Percentiles rank a stretch among this genome's conserved stretches.
phyloP scores from a whole-genome alignment of 2,113 vertebrate genomes.

The Mystacornis crossleyi region DNA sequence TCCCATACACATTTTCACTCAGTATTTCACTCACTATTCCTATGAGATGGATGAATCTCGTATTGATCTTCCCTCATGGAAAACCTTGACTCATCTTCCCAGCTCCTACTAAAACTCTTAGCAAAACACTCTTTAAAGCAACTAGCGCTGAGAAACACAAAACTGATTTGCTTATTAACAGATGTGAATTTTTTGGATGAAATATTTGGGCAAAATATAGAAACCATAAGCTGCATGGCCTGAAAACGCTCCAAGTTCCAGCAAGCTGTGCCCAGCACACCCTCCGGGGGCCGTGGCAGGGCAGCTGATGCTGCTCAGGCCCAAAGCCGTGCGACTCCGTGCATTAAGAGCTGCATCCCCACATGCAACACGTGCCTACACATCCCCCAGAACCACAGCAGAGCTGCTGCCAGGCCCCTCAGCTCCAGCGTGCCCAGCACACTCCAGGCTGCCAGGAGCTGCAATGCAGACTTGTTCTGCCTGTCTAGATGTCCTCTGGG shows the following conservation, averaged over 20 bases:
- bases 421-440: neutral
- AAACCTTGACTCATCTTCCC: neutral
- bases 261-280: neutral
- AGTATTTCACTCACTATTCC: neutral
- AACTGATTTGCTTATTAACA: neutral
- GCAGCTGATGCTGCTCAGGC: neutral
- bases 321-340: neutral
- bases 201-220: neutral
- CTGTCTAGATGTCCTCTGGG: neutral
- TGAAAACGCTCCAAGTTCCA: neutral
- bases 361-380: accelerated
- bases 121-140: neutral
- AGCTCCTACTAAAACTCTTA: neutral
- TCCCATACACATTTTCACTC: neutral
- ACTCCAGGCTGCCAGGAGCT: neutral
- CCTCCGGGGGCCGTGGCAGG: neutral
- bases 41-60: neutral
- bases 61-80: neutral
- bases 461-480: neutral
- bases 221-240: neutral
- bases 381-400: neutral
- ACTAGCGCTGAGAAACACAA: neutral
- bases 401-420: neutral
- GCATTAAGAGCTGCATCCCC: neutral
- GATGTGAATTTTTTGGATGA: neutral